phyloP scores from a whole-genome alignment of 1,140 invertebrate species.

The Brachionus sp. region DNA sequence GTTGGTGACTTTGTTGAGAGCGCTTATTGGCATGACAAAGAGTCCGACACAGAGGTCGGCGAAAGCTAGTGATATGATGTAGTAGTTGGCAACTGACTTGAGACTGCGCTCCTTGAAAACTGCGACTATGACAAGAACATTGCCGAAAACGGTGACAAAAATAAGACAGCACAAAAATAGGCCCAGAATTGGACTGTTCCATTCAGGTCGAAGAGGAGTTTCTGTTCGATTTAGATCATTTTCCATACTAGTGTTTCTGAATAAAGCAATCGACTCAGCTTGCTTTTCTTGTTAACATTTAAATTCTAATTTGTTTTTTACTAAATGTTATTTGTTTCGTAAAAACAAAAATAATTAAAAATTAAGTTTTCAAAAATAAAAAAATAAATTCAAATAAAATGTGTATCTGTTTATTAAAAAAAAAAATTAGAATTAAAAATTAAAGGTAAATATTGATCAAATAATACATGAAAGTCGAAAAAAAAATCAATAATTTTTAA shows the following conservation, averaged over 20 bases:
- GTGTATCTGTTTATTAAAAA: conserved; percentile 18
- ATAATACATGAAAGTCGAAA: background rate
- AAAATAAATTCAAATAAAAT: background rate
- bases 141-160: conserved; percentile 48
- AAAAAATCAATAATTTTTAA: background rate
- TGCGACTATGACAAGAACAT: conserved; percentile 55
- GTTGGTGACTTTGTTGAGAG: conserved; percentile 70
- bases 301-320: background rate
- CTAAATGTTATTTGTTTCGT: background rate
- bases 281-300: background rate
- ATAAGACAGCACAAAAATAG: background rate
- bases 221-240: conserved; percentile 11
- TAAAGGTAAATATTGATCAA: conserved; percentile 19
- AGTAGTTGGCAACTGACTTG: conserved; percentile 58
- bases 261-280: background rate
- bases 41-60: conserved; percentile 64
- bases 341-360: background rate
- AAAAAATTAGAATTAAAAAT: background rate
- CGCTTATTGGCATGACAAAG: conserved; percentile 83
- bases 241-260: background rate
- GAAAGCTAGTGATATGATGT: conserved; percentile 55
- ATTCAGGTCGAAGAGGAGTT: background rate
- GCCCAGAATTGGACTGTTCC: conserved; percentile 18
- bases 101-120: conserved; percentile 53
- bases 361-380: background rate